Base-by-base conservation (phyloP, 1,140 invertebrate genomes). In the Tetramorium parvispinum region DNA sequence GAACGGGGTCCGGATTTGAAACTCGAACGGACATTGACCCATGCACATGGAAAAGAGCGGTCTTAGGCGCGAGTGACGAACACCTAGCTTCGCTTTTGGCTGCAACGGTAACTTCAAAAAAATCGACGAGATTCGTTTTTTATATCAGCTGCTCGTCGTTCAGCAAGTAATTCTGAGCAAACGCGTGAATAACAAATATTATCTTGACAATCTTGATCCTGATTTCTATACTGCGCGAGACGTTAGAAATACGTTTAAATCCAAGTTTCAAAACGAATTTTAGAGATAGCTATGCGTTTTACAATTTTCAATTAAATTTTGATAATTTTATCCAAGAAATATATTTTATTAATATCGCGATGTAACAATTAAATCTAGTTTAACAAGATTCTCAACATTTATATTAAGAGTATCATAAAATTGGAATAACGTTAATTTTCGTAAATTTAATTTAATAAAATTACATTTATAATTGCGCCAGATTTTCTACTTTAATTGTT, bases 21-120 rank as follows among this genome's bases (percentile, higher is more conserved):
- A 70, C 32, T 55, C 46, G 49, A 75, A 83, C 32, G 79, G 24
- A 82, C 79, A 43, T 83, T 49, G 68, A 83, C 55, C 53, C 40
- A 75, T 24, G 40, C 18, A 32, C 8, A 71, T 5, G 37, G 24
- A 21, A 13, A 24, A 82, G 51, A 70, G 68, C 78, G 65, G 63
- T 43, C 63, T 43, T 65, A 46, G 16, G 10, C 21, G 43, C 24
- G 40, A 59, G 49, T 32, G 53, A 46, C 68, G 53, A 73, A 8
- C 37, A 18, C 5, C 46, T 40, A 55, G 32, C 40, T 51, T 53
- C 6, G 18, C 18, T n/a, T 10, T 49, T 8, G 40, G 21, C 2
- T 37, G 11, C 40, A 51, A 32, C 53, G 27, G 18, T 2, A 83
- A 46, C 55, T 70, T 65, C 18, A 59, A 59, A 10, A 18, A 59